Base-by-base conservation (phyloP, 1,140 invertebrate genomes). In the Epicauta chinensis region DNA sequence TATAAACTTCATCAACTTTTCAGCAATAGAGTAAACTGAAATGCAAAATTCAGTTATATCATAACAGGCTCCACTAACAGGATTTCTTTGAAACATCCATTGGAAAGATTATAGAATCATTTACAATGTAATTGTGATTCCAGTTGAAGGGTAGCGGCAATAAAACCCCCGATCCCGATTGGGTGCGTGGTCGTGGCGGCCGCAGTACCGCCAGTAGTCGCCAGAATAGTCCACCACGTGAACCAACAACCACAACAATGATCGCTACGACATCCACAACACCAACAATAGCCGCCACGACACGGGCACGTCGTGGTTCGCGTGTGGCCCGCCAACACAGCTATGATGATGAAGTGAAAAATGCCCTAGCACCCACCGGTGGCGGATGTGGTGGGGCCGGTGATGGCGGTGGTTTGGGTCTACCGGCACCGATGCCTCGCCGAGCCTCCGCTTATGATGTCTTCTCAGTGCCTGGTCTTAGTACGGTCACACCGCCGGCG, bases 381-480 rank as follows among this genome's bases (percentile, higher is more conserved):
- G 35, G 65, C 39, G 72, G 48, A 12, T 76, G 75, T 7, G 60
- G 68, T 3, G 80, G 4, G 1, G 23, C 7, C 7, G 23, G 7
- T 23, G 23, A 7, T 7, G 77, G 75, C 7, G 60, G 68, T 3
- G 80, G 78, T 2, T 71, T 86, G 2, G 77, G 75, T 6, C 75
- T 84, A 49, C 83, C 84, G 13, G 75, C 76, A 2, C 77, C 82
- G 5, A 80, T 87, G 68, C 81, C 84, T 5, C 76, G 85, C 63
- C 79, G 81, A 61, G 85, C 86, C 34, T 89, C 86, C 11, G 86
- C 86, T 15, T 89, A 89, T 55, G 87, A 89, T 60, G 85, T 90
- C 9, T 87, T 86, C 59, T 80, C 74, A 60, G 73, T 50, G 50
- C 71, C 61, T 64, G 73, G 47, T 53, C 65, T 65, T 2, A 67